These are phyloP conservation scores for Ptychobarbus kaznakovi DNA, from an alignment of 2,797 vertebrate species.

Conservation along the genomic window DNA sequence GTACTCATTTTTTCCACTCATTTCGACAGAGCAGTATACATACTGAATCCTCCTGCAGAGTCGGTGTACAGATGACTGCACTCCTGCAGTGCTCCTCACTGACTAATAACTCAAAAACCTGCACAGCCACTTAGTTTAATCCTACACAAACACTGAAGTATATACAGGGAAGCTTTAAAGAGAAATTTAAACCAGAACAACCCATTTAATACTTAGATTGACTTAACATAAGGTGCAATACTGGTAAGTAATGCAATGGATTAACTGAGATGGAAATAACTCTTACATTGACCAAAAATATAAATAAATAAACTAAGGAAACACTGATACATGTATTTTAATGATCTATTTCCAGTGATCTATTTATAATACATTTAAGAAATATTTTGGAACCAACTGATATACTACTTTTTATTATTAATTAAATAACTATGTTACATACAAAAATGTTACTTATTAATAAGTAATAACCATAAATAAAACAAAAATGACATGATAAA, in stretches of 20 bases:
- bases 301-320: neutral
- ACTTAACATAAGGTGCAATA: constrained; percentile 27
- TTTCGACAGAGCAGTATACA: constrained; percentile 22
- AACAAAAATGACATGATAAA: no score
- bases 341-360: neutral
- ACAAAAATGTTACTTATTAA: no score
- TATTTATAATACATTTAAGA: neutral
- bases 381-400: no score
- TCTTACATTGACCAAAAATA: neutral
- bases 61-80: constrained; percentile 35
- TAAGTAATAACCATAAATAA: no score
- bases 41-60: constrained; percentile 19
- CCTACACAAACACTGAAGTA: constrained; percentile 49
- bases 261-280: neutral
- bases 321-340: neutral
- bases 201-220: constrained; percentile 35
- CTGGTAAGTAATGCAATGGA: constrained; percentile 27
- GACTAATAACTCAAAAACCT: constrained; percentile 49
- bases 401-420: no score
- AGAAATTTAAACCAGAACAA: constrained; percentile 38
- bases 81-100: constrained; percentile 40
- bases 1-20: constrained; percentile 53
- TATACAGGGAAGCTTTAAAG: constrained; percentile 51
- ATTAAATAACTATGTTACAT: no score
- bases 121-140: constrained; percentile 38